A percentile compares a stretch with the other conserved stretches of the same genome.
Evolutionary conservation across 2,113 vertebrate genomes (phyloP).

Genomic region (Synodontis membranacea): DNA sequence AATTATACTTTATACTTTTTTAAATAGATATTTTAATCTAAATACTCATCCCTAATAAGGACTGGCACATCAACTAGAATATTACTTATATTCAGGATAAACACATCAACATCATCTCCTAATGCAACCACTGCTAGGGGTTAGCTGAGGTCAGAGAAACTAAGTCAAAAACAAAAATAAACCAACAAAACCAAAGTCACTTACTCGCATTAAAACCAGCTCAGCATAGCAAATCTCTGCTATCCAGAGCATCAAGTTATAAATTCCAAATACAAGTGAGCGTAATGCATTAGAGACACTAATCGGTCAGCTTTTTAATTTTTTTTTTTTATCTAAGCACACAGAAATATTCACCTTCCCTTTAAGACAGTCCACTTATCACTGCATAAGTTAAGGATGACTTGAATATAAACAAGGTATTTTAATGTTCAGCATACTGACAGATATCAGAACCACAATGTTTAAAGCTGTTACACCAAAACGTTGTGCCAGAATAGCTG

Average conservation of each 20-base stretch:
- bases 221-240: not conserved
- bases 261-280: not conserved
- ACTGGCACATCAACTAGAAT: not conserved
- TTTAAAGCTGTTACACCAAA: not conserved
- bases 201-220: not conserved
- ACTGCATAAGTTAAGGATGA: not conserved
- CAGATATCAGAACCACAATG: not conserved
- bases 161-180: not conserved
- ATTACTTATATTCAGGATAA: not conserved
- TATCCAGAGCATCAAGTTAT: not conserved
- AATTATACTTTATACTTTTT: too few species aligned
- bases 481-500: not conserved
- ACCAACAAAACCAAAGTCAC: too few species aligned
- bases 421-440: not conserved
- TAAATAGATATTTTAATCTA: not conserved
- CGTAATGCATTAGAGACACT: not conserved
- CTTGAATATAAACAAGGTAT: not conserved
- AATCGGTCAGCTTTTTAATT: not conserved
- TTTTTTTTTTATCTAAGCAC: not conserved
- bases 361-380: not conserved
- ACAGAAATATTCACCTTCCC: not conserved
- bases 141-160: not conserved
- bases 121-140: not conserved
- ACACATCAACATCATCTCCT: not conserved
- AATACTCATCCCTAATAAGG: not conserved